Base-by-base conservation (phyloP, 2,888 invertebrate genomes). In the Zeuzera pyrina region DNA sequence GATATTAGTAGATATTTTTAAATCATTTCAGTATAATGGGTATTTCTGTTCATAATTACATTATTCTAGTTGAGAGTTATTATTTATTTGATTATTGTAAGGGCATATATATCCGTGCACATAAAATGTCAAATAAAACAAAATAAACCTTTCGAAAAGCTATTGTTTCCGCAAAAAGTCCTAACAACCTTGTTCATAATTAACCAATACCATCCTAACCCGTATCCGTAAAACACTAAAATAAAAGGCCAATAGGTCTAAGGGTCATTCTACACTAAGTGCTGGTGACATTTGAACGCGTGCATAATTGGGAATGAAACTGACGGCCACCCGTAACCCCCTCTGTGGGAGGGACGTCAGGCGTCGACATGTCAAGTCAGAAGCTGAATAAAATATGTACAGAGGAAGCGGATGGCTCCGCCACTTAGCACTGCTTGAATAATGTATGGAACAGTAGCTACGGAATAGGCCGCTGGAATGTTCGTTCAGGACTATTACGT, bases 171-270 rank as follows among this genome's bases (percentile, higher is more conserved):
- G n/a, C 5, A 19, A 25, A 25, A 25, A 25, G 12, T 14, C 3
- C 8, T 8, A 13, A 29, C 16, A 29, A 48, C 43, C 46, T 52
- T 48, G 48, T 28, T 6, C 43, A 45, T 53, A 53, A 57, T 40
- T 38, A 43, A 42, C 38, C 32, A 33, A 38, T 43, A 50, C 52
- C 55, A 48, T 55, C 51, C 68, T 71, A 70, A 72, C 67, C 66
- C 53, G 53, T 42, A 59, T 59, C 53, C 56, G 43, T 52, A 59
- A 62, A 62, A 62, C 47, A 59, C 61, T 47, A 51, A 67, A 67
- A 76, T 67, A 74, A 79, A 72, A 69, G 77, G 83, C 69, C 77
- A 81, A 72, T 81, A 65, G 81, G 81, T 81, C 60, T 79, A 67
- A 77, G 77, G 83, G 81, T 83, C 83, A 79, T 56, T 57, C 50